A percentile compares a stretch with the other conserved stretches of the same genome.
Evolutionary conservation across 2,888 invertebrate species (phyloP).

Genomic region (Drosophila dives): DNA sequence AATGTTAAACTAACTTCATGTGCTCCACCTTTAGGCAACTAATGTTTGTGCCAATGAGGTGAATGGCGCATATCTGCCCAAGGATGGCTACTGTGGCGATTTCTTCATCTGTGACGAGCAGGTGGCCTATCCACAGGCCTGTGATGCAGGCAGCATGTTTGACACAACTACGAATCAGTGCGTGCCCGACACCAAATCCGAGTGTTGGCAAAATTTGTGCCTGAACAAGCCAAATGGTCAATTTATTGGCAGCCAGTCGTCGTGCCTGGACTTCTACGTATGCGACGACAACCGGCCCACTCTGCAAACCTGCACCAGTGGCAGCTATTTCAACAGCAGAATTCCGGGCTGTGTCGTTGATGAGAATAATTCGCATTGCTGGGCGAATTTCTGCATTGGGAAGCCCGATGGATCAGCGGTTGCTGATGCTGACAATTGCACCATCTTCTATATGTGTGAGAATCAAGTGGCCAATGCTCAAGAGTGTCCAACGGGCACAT

Average conservation of each 20-base stretch:
- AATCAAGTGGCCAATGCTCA: constrained; percentile 26
- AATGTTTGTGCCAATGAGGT: constrained; percentile 65
- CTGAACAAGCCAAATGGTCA: constrained; percentile 41
- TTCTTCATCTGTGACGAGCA: constrained; percentile 74
- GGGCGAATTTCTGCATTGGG: constrained; percentile 65
- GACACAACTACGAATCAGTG: constrained; percentile 50
- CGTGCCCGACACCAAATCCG: constrained; percentile 51
- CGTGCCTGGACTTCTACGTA: constrained; percentile 65
- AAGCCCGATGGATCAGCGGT: constrained; percentile 44
- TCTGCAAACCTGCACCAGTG: constrained; percentile 53
- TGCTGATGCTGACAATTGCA: constrained; percentile 40
- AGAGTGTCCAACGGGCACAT: constrained; percentile 46
- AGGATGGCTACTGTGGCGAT: constrained; percentile 60
- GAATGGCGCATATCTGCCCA: constrained; percentile 63
- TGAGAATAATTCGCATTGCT: constrained; percentile 46
- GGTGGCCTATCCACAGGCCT: constrained; percentile 69
- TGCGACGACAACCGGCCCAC: constrained; percentile 53
- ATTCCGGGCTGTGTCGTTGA: constrained; percentile 48
- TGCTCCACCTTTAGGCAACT: constrained; percentile 19
- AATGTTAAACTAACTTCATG: neutral
- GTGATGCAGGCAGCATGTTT: constrained; percentile 68
- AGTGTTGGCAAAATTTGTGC: constrained; percentile 78
- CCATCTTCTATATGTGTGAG: constrained; percentile 60
- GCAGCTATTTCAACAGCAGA: constrained; percentile 60
- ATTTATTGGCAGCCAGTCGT: constrained; percentile 28